Conservation (phyloP, 2,797 vertebrate species). For the Neomorphus geoffroyi region DNA sequence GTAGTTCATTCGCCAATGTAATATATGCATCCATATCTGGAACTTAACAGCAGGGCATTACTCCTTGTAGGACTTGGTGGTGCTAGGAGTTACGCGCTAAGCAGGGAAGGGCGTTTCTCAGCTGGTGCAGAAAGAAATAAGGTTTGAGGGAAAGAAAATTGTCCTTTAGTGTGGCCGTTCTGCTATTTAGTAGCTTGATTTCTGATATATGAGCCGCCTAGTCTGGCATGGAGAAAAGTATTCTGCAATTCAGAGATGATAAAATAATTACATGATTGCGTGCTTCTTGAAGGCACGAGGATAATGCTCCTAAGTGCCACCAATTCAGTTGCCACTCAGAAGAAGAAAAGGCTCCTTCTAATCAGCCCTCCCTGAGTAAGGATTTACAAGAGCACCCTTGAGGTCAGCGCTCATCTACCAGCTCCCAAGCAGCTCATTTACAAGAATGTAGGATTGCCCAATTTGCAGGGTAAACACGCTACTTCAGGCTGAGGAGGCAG, state of each 20-base stretch:
- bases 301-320: neutral
- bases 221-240: neutral
- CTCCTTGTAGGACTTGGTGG: neutral
- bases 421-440: neutral
- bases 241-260: neutral
- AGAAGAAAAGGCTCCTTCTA: neutral
- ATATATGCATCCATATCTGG: rapidly evolving
- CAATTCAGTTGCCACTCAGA: neutral
- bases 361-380: neutral
- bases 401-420: conserved; percentile 4
- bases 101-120: rapidly evolving
- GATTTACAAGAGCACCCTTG: neutral
- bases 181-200: neutral
- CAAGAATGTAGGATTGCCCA: neutral
- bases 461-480: neutral
- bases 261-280: neutral
- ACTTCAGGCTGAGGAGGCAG: neutral
- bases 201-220: neutral
- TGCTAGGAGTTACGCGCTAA: neutral
- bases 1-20: neutral
- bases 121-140: neutral
- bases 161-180: neutral
- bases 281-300: neutral
- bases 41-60: neutral
- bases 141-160: neutral